phyloP scores from a whole-genome alignment of 2,888 invertebrate genomes.

The Gnatocerus cornutus region DNA sequence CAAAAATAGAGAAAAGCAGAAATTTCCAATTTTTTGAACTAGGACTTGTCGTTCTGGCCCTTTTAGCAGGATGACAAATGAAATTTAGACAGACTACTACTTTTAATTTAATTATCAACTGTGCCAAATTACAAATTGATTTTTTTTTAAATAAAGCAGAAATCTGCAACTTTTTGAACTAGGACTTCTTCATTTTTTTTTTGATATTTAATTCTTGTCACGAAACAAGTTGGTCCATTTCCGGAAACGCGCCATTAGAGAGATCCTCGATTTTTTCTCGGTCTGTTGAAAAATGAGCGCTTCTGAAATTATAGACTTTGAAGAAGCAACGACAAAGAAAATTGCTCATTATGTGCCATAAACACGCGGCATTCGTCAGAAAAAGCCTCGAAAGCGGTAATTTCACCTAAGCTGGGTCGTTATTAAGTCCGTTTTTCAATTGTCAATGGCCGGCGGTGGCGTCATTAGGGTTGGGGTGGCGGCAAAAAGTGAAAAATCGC shows the following conservation, averaged over 20 bases:
- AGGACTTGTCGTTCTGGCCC: too few relatives aligned
- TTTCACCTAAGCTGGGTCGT: constrained; percentile 48
- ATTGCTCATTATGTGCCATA: constrained; percentile 58
- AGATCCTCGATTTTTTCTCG: constrained; percentile 3
- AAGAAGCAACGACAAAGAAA: constrained; percentile 51
- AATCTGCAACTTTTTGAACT: too few relatives aligned
- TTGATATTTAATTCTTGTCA: constrained; percentile 30
- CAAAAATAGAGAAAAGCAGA: too few relatives aligned
- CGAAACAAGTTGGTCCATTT: constrained; percentile 14
- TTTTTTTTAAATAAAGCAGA: too few relatives aligned
- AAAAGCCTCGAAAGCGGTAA: constrained; percentile 57
- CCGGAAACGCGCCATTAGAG: too few relatives aligned
- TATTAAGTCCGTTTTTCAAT: constrained; percentile 54
- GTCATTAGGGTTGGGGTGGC: constrained; percentile 55
- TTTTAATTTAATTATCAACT: too few relatives aligned
- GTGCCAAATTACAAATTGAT: too few relatives aligned
- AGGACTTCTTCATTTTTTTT: too few relatives aligned
- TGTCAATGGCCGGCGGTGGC: constrained; percentile 58
- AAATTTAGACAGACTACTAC: too few relatives aligned
- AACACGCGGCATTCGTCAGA: constrained; percentile 55
- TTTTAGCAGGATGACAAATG: too few relatives aligned
- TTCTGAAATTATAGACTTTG: constrained; percentile 39
- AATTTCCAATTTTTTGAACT: too few relatives aligned
- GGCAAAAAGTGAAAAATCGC: constrained; percentile 1
- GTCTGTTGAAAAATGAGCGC: constrained; percentile 33